A percentile compares a stretch with the other conserved stretches of the same genome.
Conservation (phyloP, 2,113 vertebrate genomes). For the Carassius auratus region DNA sequence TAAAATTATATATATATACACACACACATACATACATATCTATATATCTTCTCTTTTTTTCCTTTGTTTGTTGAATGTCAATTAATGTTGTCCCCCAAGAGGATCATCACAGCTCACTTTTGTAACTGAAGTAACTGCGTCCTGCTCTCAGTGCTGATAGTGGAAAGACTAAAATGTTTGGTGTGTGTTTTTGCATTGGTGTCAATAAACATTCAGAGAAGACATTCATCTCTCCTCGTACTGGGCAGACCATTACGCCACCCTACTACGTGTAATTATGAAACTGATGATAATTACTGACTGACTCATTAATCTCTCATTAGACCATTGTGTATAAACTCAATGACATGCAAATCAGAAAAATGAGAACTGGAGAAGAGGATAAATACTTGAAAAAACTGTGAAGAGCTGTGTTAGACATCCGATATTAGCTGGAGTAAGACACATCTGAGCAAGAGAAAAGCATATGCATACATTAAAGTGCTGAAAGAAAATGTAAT, state of each 20-base stretch:
- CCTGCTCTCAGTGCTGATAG: constrained; percentile 40
- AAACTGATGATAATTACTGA: constrained; percentile 78
- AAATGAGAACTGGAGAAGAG: constrained; percentile 46
- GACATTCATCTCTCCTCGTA: constrained; percentile 52
- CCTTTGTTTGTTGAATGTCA: background rate
- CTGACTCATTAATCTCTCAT: constrained; percentile 77
- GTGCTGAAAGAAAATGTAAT: background rate
- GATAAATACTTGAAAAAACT: constrained; percentile 55
- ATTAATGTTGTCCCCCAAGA: constrained; percentile 4
- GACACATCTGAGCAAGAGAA: background rate
- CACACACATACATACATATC: too few species aligned
- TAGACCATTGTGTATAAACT: constrained; percentile 77
- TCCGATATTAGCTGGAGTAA: constrained; percentile 28
- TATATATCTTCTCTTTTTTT: background rate
- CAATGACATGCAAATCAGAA: constrained; percentile 77
- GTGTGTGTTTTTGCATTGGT: constrained; percentile 63
- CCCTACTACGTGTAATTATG: constrained; percentile 75
- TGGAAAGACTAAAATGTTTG: constrained; percentile 65
- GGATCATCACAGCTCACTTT: constrained; percentile 47
- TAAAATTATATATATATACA: too few species aligned
- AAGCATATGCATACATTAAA: background rate
- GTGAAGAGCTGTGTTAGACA: constrained; percentile 34
- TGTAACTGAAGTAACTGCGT: constrained; percentile 29
- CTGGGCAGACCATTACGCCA: constrained; percentile 57
- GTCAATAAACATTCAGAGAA: constrained; percentile 52